Base-by-base conservation (phyloP, 2,888 invertebrate species). In the Germaria angustata region DNA sequence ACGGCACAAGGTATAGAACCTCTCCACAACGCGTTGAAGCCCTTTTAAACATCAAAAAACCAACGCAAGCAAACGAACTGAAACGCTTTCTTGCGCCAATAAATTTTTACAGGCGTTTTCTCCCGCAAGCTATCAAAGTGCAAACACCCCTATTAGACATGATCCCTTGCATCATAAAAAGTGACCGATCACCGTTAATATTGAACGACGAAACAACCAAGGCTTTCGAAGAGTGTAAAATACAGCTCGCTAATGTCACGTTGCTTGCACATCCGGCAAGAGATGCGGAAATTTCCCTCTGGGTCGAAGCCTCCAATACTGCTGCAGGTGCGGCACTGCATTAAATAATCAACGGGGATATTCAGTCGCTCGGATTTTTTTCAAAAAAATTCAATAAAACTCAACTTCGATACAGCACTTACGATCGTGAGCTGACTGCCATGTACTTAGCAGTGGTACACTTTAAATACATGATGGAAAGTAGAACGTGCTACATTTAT, bases 391-490 rank as follows among this genome's bases (percentile, higher is more conserved):
- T n/a, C n/a, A 61, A 41, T 32, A 41, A 69, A 9, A 15, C 80
- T 0, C 66, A 84, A 65, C 20, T 65, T 1, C 49, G 63, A 4
- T 84, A 80, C 17, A 78, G 75, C 51, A 81, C 77, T 0, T 84
- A 84, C 24, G 84, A 84, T 49, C 61, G 84, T 0, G 81, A 84
- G 46, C 75, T 84, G 0, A 53, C 75, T 0, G 72, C 61, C 0
- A 72, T 65, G 0, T 80, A 80, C 22, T 32, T 63, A 49, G 71
- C 46, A 44, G 73, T 83, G 2, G n/a, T 17, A n/a, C 75, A 80
- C 24, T 84, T 82, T 32, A 66, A 61, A 22, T 78, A 83, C 32
- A 80, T 84, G 71, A 55, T 80, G 15, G 78, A 80, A 39, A 78
- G 80, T 1, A 41, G 49, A 13, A 15, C 28, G 24, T 61, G 84